Evolutionary conservation across 1,140 invertebrate species (phyloP), one percentile per base, ranked within the genome.

Genomic region (Rhyacophila brunnea): DNA sequence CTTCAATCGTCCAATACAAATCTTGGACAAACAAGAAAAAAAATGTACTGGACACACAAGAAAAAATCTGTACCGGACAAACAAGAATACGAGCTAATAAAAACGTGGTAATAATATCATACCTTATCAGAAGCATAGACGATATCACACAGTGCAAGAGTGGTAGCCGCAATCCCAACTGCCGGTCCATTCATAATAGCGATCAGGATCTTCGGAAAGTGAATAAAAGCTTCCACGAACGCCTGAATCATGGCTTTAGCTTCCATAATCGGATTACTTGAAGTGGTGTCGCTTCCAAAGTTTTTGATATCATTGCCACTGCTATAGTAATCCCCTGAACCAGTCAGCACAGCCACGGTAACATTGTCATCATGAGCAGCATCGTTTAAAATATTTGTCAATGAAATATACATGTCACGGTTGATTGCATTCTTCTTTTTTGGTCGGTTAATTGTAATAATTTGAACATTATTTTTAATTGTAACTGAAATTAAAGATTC

Each of bases 161-260:
- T 85, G 6, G 95, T 97, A 0, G 88, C 87, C 45, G 87, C 87
- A 63, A 98, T 87, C 14, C 96, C 96, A 60, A 97, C 84, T n/a
- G 95, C 93, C 45, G 92, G 93, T 32, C 95, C 96, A 84, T 98
- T 96, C 0, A 98, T 87, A 38, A 96, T 75, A 34, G 87, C 91
- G 55, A 98, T 82, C 38, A 99, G 69, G 14, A 95, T 80, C 74
- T 98, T 98, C 0, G 92, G 89, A 71, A 92, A 96, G 58, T 85
- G 82, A 62, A 98, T 94, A 64, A 96, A 87, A 2, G 88, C 78
- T 61, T 82, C 78, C 9, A 96, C 81, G 75, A 92, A 92, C 28
- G 84, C 73, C 48, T 84, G 85, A 58, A 81, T 66, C 45, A 74
- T 67, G 19, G 60, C 58, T 47, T 71, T 68, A 1, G 62, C 58